Evolutionary conservation across 30 jellyfish, hydroid and myxozoan genomes (phyloP).

Genomic region (Nemopilema nomurai): DNA sequence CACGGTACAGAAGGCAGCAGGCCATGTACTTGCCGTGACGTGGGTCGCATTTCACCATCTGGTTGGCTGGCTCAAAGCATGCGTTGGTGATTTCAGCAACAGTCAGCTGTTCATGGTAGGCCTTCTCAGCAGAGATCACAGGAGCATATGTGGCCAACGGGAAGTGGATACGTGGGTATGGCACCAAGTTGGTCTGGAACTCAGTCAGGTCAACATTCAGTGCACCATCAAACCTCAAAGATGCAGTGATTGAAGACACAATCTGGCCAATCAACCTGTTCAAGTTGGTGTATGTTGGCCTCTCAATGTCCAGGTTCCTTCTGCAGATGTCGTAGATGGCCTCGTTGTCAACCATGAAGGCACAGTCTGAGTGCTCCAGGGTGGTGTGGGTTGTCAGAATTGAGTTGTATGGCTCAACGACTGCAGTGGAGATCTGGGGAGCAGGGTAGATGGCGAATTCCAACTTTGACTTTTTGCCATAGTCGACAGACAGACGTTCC

Average conservation of each 20-base stretch:
- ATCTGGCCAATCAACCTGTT: slow-evolving; percentile 83
- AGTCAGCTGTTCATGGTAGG: slow-evolving; percentile 91
- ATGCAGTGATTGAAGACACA: slow-evolving; percentile 82
- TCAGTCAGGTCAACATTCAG: slow-evolving; percentile 91
- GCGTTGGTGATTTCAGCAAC: slow-evolving; percentile 95
- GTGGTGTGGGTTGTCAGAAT: slow-evolving; percentile 87
- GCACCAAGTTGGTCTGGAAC: slow-evolving; percentile 94
- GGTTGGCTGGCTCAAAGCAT: slow-evolving; percentile 97
- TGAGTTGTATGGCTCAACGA: slow-evolving; percentile 93
- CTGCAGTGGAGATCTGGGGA: slow-evolving; percentile 93
- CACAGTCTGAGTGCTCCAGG: slow-evolving; percentile 81
- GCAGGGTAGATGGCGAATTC: slow-evolving; percentile 95
- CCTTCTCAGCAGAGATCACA: slow-evolving; percentile 86
- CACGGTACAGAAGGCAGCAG: slow-evolving; percentile 94
- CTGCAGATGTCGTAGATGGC: slow-evolving; percentile 87
- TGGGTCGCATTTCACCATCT: slow-evolving; percentile 96
- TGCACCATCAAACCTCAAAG: slow-evolving; percentile 88
- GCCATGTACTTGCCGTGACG: slow-evolving; percentile 97
- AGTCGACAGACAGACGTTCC: slow-evolving; percentile 90
- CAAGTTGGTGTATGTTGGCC: slow-evolving; percentile 88
- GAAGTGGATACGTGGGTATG: slow-evolving; percentile 95
- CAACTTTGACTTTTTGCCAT: slow-evolving; percentile 85
- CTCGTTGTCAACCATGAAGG: slow-evolving; percentile 88
- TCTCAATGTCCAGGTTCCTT: slow-evolving; percentile 76
- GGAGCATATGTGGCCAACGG: slow-evolving; percentile 95